Base-by-base conservation (phyloP, 2,888 invertebrate genomes). In the Scotopteryx bipunctaria region DNA sequence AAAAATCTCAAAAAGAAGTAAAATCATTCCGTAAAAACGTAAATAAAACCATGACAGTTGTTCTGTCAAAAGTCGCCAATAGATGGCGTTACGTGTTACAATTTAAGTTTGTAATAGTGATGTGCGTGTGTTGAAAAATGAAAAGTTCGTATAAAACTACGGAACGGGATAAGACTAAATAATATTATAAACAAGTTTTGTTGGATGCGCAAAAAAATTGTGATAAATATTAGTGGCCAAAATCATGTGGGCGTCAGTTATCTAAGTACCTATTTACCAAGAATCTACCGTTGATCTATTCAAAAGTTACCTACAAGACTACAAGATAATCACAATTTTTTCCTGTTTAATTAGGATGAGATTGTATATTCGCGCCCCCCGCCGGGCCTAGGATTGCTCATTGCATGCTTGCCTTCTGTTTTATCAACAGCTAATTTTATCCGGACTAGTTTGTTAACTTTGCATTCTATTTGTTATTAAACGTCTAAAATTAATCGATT, bases 31-130 rank as follows among this genome's bases (percentile, higher is more conserved):
- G 5, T 13, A 14, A 16, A 21, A 46, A 33, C 19, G 37, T 43
- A 47, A 54, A 48, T 31, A 56, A 66, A 66, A 59, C 55, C 43
- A 54, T 57, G 64, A 57, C 63, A 65, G 69, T 67, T 77, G 78
- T 25, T 46, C 44, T 16, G 16, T 17, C 13, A 11, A 50, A 15
- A 49, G 25, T 45, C 11, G 32, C 19, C 66, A 44, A 71, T 52
- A 84, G 85, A 83, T 84, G 85, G 85, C 85, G 76, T 59, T 51
- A 67, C 55, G 16, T 8, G 64, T 65, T 38, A 8, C 45, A 37
- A 37, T 59, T 62, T 47, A 2, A 8, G 9, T 9, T 14, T 9
- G 32, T 52, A n/a, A n/a, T n/a, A 53, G 54, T 15, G 50, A 50
- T 46, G 46, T 14, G 23, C 11, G 5, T 15, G 19, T 16, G 32